Base-by-base conservation (phyloP, 2,888 invertebrate species). In the Clepsis dumicolana region DNA sequence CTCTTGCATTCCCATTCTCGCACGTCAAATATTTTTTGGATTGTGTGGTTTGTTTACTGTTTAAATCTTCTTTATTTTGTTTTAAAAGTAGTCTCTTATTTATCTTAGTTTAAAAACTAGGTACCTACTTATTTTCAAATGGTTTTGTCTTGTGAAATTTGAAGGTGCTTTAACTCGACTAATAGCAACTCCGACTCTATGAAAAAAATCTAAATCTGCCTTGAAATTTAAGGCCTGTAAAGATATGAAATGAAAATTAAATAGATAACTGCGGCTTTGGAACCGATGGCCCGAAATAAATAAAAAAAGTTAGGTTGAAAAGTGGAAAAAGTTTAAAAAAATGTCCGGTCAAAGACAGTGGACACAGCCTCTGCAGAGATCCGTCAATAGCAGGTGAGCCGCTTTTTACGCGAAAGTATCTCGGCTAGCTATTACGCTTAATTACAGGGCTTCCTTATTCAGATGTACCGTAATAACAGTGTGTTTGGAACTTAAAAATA, bases 351-450 rank as follows among this genome's bases (percentile, higher is more conserved):
- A 48, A 44, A 32, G 48, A 57, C 29, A 68, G 24, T 63, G 57
- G 57, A 29, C 24, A 53, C 59, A 10, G 41, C 4, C 32, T 25
- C 29, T 24, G 38, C 63, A 27, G 21, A 70, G 65, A 60, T 70
- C 68, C 68, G 68, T 56, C 65, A 52, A 61, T 64, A 57, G 59
- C 64, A 35, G 72, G 69, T 71, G 71, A 90, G 75, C 89, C 71
- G 83, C 86, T 90, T 90, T 87, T 89, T 91, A 79, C 76, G 73
- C 75, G 83, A 82, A 87, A 86, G 86, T 85, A 90, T 89, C 88
- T 86, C 79, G 87, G 86, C 77, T 65, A 71, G 76, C 80, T 78
- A 75, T 83, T 80, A 76, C 75, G 70, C 80, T 77, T 89, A 90
- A 90, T 91, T 89, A 87, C 81, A 88, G 86, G 87, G 85, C 85